A percentile compares a stretch with the other conserved stretches of the same genome.
Evolutionary conservation across 2,888 invertebrate species (phyloP).

Genomic region (Dryadula phaetusa): DNA sequence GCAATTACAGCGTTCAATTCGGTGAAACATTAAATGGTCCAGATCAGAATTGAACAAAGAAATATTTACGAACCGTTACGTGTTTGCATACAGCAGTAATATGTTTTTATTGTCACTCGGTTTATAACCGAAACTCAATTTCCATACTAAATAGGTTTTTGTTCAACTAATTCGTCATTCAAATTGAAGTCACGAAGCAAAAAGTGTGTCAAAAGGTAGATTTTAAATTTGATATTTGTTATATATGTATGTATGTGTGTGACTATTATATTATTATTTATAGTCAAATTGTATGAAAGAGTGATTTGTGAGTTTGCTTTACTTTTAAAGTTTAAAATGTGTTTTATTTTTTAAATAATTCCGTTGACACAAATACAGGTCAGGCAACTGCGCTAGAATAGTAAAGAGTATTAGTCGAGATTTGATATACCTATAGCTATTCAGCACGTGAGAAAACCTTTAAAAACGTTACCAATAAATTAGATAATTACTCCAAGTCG

Average conservation of each 20-base stretch:
- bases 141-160: conserved; percentile 28
- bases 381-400: conserved; percentile 39
- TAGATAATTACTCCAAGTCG: conserved; percentile 40
- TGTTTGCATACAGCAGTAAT: conserved; percentile 15
- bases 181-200: conserved; percentile 8
- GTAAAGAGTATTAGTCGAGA: conserved; percentile 33
- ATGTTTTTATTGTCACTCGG: conserved; percentile 27
- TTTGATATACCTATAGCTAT: conserved; percentile 35
- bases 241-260: no score
- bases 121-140: conserved; percentile 36
- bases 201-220: conserved; percentile 7
- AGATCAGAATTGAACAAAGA: conserved; percentile 40
- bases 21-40: conserved; percentile 41
- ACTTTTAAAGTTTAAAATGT: neutral
- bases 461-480: conserved; percentile 43
- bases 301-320: neutral
- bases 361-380: conserved; percentile 37
- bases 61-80: conserved; percentile 40
- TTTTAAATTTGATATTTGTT: neutral
- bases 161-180: conserved; percentile 21
- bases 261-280: neutral
- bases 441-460: conserved; percentile 43
- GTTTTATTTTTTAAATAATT: conserved; percentile 18
- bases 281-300: neutral
- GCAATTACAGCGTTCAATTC: conserved; percentile 31